Conservation (phyloP, 2,113 vertebrate species). For the Aegypius monachus region DNA sequence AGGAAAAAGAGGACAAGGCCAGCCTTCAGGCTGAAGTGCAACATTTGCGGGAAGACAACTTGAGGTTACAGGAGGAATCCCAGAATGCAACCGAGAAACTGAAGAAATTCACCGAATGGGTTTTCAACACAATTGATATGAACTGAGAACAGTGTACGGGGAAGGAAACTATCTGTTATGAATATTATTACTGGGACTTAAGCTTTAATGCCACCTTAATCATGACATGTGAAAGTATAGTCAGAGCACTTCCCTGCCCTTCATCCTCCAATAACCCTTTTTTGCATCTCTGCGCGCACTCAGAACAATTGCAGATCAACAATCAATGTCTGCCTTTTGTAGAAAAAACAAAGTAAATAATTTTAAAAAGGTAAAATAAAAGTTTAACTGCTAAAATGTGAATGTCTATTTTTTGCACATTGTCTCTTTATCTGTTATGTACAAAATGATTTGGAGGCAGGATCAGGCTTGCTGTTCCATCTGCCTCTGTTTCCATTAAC, state of each 20-base stretch:
- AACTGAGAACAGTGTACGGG: constrained; percentile 72
- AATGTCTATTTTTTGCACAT: constrained; percentile 87
- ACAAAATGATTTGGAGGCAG: constrained; percentile 68
- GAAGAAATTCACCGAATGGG: constrained; percentile 98
- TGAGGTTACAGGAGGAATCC: constrained; percentile 92
- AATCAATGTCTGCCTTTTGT: constrained; percentile 80
- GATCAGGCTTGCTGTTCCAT: constrained; percentile 24
- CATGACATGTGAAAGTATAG: constrained; percentile 40
- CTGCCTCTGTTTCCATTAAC: constrained; percentile 62
- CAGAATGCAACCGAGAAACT: constrained; percentile 94
- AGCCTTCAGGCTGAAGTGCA: constrained; percentile 89
- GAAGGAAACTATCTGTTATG: constrained; percentile 22
- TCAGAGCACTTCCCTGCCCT: constrained; percentile 45
- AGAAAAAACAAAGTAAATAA: constrained; percentile 77
- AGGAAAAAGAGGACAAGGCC: constrained; percentile 93
- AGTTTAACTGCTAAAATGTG: constrained; percentile 83
- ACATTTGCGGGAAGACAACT: constrained; percentile 90
- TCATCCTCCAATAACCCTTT: constrained; percentile 37
- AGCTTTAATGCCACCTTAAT: constrained; percentile 49
- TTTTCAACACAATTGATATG: constrained; percentile 98
- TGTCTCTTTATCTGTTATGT: constrained; percentile 76
- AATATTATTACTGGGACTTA: constrained; percentile 31
- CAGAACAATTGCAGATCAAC: constrained; percentile 69
- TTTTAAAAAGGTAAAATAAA: constrained; percentile 80
- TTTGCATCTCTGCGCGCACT: constrained; percentile 62